Evolutionary conservation across 2,888 invertebrate species (phyloP).

Genomic region (Eulithis testata): DNA sequence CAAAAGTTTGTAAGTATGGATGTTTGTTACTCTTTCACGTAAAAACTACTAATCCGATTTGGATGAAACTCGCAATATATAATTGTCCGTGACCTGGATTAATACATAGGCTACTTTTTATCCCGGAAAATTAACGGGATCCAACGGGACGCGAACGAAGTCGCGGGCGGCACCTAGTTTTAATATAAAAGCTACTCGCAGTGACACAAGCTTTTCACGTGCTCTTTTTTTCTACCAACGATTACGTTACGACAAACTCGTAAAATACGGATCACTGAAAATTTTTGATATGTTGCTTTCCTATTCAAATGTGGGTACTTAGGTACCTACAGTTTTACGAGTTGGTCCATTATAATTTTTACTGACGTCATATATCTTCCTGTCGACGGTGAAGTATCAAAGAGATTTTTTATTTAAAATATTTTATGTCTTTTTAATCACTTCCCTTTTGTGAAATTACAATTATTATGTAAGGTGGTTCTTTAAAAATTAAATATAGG

Average conservation of each 20-base stretch:
- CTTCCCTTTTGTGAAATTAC: conserved; percentile 72
- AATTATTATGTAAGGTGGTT: conserved; percentile 64
- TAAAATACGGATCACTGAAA: conserved; percentile 84
- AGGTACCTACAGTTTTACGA: conserved; percentile 64
- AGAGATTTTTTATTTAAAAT: conserved; percentile 68
- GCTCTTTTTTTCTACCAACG: conserved; percentile 42
- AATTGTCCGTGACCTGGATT: too few relatives aligned
- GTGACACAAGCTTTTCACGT: too few relatives aligned
- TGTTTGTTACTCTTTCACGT: too few relatives aligned
- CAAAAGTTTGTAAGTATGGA: too few relatives aligned
- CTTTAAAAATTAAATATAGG: conserved; percentile 46
- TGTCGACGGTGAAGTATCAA: conserved; percentile 71
- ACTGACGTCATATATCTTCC: conserved; percentile 79
- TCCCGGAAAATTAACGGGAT: too few relatives aligned
- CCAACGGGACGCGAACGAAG: too few relatives aligned
- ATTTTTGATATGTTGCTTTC: conserved; percentile 84
- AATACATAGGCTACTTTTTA: too few relatives aligned
- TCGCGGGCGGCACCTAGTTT: too few relatives aligned
- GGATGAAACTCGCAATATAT: too few relatives aligned
- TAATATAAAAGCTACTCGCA: too few relatives aligned
- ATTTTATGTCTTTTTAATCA: conserved; percentile 80
- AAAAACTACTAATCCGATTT: too few relatives aligned
- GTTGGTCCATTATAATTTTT: conserved; percentile 79
- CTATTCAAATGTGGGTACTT: conserved; percentile 76
- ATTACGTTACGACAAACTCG: conserved; percentile 83